These are phyloP conservation scores for Sapajus apella DNA, from an alignment of 2,113 vertebrate species.

Conservation along the genomic window DNA sequence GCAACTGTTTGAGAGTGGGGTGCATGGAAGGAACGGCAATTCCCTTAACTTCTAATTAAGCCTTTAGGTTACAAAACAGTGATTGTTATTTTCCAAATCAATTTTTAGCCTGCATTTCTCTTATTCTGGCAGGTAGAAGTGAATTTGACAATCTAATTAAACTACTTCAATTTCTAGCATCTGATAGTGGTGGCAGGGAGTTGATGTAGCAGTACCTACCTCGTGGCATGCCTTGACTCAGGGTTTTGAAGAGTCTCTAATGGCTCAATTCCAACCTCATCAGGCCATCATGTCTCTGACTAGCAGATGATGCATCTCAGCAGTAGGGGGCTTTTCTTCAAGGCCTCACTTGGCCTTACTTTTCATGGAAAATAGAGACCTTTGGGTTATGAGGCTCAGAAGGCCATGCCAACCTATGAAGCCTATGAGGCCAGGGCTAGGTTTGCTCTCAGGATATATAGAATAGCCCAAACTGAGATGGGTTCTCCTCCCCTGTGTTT, in stretches of 20 bases:
- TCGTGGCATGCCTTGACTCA: not conserved
- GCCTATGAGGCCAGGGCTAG: not conserved
- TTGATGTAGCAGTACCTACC: not conserved
- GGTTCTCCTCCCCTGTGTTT: not conserved
- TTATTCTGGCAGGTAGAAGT: conserved; percentile 61
- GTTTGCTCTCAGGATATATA: not conserved
- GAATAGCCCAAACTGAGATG: conserved; percentile 1
- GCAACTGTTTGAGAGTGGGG: conserved; percentile 57
- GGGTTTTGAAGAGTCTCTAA: conserved; percentile 36
- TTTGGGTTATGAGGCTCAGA: not conserved
- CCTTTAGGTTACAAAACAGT: conserved; percentile 70
- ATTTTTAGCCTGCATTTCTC: conserved; percentile 59
- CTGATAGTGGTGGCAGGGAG: conserved; percentile 16
- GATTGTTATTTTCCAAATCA: conserved; percentile 76
- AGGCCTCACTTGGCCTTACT: not conserved
- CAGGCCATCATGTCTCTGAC: conserved; percentile 2
- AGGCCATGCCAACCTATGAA: not conserved
- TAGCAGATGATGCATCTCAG: conserved; percentile 7
- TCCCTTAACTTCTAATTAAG: conserved; percentile 75
- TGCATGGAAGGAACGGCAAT: conserved; percentile 70
- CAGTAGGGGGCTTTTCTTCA: conserved; percentile 22
- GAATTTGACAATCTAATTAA: conserved; percentile 67
- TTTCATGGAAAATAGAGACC: conserved; percentile 42
- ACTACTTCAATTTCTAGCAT: conserved; percentile 53
- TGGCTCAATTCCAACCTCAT: conserved; percentile 37